These are phyloP conservation scores for Xylocopa sonorina DNA, from an alignment of 1,140 invertebrate genomes.

Conservation along the genomic window DNA sequence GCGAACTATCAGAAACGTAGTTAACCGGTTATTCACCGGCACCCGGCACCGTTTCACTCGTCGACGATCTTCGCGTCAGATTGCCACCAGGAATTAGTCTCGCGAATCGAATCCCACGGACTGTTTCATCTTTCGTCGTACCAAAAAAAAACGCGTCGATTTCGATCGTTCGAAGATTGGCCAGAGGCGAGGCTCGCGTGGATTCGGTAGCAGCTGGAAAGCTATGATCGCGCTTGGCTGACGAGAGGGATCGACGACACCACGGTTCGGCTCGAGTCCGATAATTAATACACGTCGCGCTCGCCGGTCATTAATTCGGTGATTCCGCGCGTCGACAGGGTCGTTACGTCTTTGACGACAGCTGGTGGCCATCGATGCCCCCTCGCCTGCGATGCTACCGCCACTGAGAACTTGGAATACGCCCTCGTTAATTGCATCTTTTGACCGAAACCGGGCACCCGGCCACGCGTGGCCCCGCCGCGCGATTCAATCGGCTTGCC, in stretches of 20 bases:
- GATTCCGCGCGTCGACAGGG: not conserved
- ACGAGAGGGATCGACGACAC: not conserved
- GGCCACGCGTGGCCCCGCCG: too few relatives aligned
- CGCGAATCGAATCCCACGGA: constrained; percentile 15
- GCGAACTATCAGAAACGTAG: constrained; percentile 49
- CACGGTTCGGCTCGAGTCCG: not conserved
- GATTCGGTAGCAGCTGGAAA: too few relatives aligned
- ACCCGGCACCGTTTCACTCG: constrained; percentile 33
- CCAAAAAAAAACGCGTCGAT: too few relatives aligned
- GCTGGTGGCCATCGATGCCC: not conserved
- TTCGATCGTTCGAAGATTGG: too few relatives aligned
- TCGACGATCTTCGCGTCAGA: constrained; percentile 23
- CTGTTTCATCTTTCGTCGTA: too few relatives aligned
- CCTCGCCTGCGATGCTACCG: not conserved
- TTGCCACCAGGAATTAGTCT: constrained; percentile 10
- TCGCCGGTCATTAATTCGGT: not conserved
- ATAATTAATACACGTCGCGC: constrained; percentile 12
- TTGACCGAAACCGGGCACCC: not conserved
- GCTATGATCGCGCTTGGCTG: not conserved
- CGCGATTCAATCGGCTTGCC: constrained; percentile 3
- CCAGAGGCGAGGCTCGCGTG: too few relatives aligned
- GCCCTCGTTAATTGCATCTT: not conserved
- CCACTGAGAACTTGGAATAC: not conserved
- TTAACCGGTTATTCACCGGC: constrained; percentile 46
- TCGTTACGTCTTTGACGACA: constrained; percentile 6